Base-by-base conservation (phyloP, 92 coral and sea anemone species). In the Phymanthus crucifer region DNA sequence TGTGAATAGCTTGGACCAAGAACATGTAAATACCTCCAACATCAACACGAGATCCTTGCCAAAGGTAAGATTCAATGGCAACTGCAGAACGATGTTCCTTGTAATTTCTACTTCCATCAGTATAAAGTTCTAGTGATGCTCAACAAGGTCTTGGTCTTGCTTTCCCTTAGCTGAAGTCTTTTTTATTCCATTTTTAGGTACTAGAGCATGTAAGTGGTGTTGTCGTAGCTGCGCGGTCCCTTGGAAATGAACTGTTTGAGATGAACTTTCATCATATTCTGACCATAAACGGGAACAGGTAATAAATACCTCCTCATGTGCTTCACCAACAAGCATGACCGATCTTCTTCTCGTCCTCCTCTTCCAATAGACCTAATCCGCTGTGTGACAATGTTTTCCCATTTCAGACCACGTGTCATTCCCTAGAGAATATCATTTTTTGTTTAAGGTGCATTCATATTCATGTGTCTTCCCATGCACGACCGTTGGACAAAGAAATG, bases 171-270 rank as follows among this genome's bases (percentile, higher is more conserved):
- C 27, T 40, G 45, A 19, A 6, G 12, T 10, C 1, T 29, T 33
- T 61, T n/a, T 14, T 13, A 2, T 37, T 48, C 13, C n/a, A n/a
- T n/a, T 72, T 16, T 71, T 40, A 82, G 86, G 86, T 64, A 19
- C 80, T 82, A 19, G 77, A 82, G 23, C 86, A 82, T 66, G 64
- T 82, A 40, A 71, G 80, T 64, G 56, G 19, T 21, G n/a, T 74
- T 18, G 67, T 65, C n/a, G 35, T 66, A 5, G 40, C 79, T 58
- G 86, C 86, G 18, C 24, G 74, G 32, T 29, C 43, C 29, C 78
- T 82, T 26, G 80, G 71, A n/a, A 78, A 82, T 38, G 86, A 82
- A 40, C 72, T 82, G 46, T 74, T 57, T 43, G 66, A 34, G 10
- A 14, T 82, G 45, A 26, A 24, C 56, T 73, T 82, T 46, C 48